Evolutionary conservation across 2,113 vertebrate species (phyloP), one percentile per base, ranked within the genome.

Genomic region (Vulpes lagopus): DNA sequence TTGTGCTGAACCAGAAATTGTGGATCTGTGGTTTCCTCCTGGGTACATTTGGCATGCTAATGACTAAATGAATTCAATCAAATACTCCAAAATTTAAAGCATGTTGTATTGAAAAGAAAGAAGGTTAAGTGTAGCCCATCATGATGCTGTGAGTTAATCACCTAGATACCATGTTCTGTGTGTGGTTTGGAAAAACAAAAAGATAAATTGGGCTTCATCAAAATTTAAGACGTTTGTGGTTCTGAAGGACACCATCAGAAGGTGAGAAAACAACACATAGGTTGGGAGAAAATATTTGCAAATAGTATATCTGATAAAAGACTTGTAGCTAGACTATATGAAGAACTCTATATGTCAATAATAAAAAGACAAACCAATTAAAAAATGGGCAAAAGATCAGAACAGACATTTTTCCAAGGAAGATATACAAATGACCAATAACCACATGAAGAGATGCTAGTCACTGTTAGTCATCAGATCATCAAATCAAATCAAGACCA

Each of bases 31-130:
- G 43, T 89, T 91, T 64, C 51, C n/a, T 65, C 53, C 57, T 82
- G 23, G 10, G 67, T 92, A 27, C 30, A 55, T 92, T 95, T 97
- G 57, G 23, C 62, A 69, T 97, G 55, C 82, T 85, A 88, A 95
- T 91, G 51, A 93, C 92, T 80, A 91, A 86, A 60, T 87, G 62
- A 94, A 65, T 27, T 67, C 35, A 82, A 69, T 79, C 19, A 96
- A 86, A 73, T 51, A 90, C 49, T 91, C 38, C 80, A 94, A 27
- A 30, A 84, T 84, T 80, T 97, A 74, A 96, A 32, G 83, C 59
- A 88, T 14, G 3, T 71, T 88, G 53, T 38, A 96, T 86, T 89
- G 51, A 19, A 80, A 96, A 96, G 89, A 15, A 96, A 82, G 87
- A 17, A 93, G 65, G 25, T 16, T 89, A 93, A 94, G 27, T 62